Percentiles rank a stretch among this genome's conserved stretches.
Conservation (phyloP, 2,113 vertebrate species). For the Lates calcarifer region DNA sequence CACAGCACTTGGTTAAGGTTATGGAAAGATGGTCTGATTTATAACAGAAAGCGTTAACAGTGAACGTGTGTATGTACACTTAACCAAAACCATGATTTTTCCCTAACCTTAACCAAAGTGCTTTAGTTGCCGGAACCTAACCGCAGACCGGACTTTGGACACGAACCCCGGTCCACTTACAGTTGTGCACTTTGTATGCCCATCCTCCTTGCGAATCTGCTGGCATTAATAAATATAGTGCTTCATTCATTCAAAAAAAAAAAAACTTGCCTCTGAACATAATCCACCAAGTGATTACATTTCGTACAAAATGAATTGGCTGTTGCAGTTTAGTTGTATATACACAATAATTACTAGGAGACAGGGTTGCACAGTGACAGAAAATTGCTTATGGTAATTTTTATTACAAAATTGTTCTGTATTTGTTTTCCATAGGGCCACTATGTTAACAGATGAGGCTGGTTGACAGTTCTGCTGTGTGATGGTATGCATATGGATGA, state of each 20-base stretch:
- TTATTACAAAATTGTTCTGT: constrained; percentile 26
- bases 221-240: background rate
- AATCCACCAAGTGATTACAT: background rate
- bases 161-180: background rate
- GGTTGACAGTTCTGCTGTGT: constrained; percentile 38
- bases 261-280: background rate
- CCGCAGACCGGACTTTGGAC: background rate
- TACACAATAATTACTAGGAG: background rate
- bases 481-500: constrained; percentile 45
- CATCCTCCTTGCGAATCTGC: background rate
- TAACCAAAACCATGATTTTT: background rate
- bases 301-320: background rate
- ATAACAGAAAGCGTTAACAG: background rate
- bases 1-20: background rate
- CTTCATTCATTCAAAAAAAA: background rate
- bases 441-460: background rate
- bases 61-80: background rate
- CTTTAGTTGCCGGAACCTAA: background rate
- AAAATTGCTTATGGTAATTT: constrained; percentile 9
- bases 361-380: constrained; percentile 1
- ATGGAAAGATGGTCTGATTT: background rate
- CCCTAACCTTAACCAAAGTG: background rate
- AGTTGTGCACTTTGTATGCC: background rate
- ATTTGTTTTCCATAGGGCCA: constrained; percentile 34
- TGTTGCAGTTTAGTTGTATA: background rate